Evolutionary conservation across 1,140 invertebrate genomes (phyloP).

Genomic region (Platyura marginata): DNA sequence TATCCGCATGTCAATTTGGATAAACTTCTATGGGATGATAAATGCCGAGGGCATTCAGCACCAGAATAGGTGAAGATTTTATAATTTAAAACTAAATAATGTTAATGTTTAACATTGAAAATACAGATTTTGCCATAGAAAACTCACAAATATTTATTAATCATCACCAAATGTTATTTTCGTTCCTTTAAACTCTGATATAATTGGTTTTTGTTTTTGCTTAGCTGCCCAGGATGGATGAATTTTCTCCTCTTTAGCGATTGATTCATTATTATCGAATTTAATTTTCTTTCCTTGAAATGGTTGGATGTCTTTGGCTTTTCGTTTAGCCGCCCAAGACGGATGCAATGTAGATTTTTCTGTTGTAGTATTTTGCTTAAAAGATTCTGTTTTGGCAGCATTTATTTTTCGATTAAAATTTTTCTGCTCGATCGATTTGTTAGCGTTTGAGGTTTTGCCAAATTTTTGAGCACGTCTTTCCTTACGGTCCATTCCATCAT

Average conservation of each 20-base stretch:
- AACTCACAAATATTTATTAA: slow-evolving; percentile 6
- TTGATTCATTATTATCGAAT: slow-evolving; percentile 1
- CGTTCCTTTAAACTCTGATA: slow-evolving; percentile 17
- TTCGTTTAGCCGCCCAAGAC: background rate
- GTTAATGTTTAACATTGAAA: too few species aligned
- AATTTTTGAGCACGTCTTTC: slow-evolving; percentile 10
- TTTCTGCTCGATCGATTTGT: background rate
- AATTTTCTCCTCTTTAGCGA: slow-evolving; percentile 21
- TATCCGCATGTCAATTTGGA: slow-evolving; percentile 63
- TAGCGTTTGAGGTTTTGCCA: slow-evolving; percentile 5
- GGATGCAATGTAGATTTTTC: background rate
- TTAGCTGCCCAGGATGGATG: slow-evolving; percentile 43
- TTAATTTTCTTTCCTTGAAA: slow-evolving; percentile 2
- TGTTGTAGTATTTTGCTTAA: background rate
- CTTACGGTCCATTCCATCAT: background rate
- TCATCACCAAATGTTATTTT: slow-evolving; percentile 23
- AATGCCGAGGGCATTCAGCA: slow-evolving; percentile 38
- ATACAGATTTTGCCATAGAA: too few species aligned
- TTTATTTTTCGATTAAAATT: too few species aligned
- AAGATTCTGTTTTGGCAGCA: background rate
- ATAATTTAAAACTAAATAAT: too few species aligned
- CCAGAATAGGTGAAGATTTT: too few species aligned
- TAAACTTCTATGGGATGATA: slow-evolving; percentile 32
- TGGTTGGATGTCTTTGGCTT: background rate
- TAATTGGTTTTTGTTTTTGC: slow-evolving; percentile 20